Evolutionary conservation across 2,888 invertebrate species (phyloP).

Genomic region (Drosophila nr. fundita): DNA sequence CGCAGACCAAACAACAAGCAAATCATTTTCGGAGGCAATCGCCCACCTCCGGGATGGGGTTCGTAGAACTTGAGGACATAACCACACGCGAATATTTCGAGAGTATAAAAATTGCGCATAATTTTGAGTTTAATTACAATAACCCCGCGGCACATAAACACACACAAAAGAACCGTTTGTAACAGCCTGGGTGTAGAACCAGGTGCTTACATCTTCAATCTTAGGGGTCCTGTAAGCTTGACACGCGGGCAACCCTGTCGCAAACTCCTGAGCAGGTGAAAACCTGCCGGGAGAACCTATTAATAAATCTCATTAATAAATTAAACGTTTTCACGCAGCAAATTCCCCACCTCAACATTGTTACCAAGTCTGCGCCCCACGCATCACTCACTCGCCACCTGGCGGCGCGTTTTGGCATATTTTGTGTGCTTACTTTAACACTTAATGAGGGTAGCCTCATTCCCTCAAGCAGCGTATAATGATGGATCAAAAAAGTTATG

Average conservation of each 20-base stretch:
- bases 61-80: background rate
- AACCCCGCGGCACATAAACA: constrained; percentile 37
- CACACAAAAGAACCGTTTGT: background rate
- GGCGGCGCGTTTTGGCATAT: constrained; percentile 24
- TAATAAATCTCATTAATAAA: constrained; percentile 81
- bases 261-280: constrained; percentile 26
- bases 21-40: constrained; percentile 32
- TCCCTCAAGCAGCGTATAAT: background rate
- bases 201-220: constrained; percentile 2
- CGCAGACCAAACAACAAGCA: constrained; percentile 42
- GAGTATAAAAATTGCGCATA: constrained; percentile 66
- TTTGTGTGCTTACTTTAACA: constrained; percentile 23
- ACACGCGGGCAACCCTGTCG: background rate
- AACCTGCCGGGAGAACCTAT: constrained; percentile 54
- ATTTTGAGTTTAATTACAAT: constrained; percentile 73
- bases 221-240: background rate
- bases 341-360: constrained; percentile 30
- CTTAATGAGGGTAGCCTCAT: background rate
- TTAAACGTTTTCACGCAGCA: constrained; percentile 70
- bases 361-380: background rate
- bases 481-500: background rate
- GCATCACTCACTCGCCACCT: constrained; percentile 9
- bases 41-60: background rate
- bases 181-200: constrained; percentile 1
- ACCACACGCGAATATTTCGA: constrained; percentile 29